Evolutionary conservation across 2,113 vertebrate species (phyloP).

Genomic region (Nesogale talazaci): DNA sequence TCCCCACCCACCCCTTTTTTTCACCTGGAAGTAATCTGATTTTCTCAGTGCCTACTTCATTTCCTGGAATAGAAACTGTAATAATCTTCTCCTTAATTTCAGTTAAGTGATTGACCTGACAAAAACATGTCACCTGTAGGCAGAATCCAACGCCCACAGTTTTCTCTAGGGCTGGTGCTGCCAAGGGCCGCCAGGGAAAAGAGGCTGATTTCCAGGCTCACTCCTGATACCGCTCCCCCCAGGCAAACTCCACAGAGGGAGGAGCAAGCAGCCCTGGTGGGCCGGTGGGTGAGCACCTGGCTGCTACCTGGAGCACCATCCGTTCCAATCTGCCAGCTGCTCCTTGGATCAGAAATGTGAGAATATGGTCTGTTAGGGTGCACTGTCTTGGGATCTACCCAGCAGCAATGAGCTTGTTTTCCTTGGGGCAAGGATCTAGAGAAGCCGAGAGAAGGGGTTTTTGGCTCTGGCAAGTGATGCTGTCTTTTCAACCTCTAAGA

Average conservation of each 20-base stretch:
- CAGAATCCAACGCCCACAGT: slow-evolving; percentile 41
- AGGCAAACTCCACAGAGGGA: slow-evolving; percentile 55
- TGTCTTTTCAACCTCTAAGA: slow-evolving; percentile 48
- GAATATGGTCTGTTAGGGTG: not conserved
- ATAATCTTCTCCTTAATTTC: slow-evolving; percentile 70
- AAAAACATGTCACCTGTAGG: slow-evolving; percentile 57
- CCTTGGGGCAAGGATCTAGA: not conserved
- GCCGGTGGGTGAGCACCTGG: not conserved
- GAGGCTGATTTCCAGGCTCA: slow-evolving; percentile 38
- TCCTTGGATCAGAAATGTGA: not conserved
- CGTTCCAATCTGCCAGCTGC: not conserved
- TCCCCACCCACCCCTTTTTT: too few relatives aligned
- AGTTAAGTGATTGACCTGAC: slow-evolving; percentile 77
- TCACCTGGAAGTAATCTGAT: slow-evolving; percentile 74
- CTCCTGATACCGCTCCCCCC: slow-evolving; percentile 50
- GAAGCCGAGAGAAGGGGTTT: not conserved
- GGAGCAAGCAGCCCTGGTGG: not conserved
- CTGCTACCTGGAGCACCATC: not conserved
- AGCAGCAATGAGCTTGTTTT: not conserved
- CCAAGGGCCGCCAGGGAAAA: not conserved
- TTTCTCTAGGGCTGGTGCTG: slow-evolving; percentile 54
- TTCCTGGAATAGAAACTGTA: slow-evolving; percentile 77
- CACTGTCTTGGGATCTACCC: not conserved
- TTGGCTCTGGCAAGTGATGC: not conserved
- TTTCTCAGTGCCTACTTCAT: slow-evolving; percentile 70